Base-by-base conservation (phyloP, 2,113 vertebrate genomes). In the Ceyx melanurus region DNA sequence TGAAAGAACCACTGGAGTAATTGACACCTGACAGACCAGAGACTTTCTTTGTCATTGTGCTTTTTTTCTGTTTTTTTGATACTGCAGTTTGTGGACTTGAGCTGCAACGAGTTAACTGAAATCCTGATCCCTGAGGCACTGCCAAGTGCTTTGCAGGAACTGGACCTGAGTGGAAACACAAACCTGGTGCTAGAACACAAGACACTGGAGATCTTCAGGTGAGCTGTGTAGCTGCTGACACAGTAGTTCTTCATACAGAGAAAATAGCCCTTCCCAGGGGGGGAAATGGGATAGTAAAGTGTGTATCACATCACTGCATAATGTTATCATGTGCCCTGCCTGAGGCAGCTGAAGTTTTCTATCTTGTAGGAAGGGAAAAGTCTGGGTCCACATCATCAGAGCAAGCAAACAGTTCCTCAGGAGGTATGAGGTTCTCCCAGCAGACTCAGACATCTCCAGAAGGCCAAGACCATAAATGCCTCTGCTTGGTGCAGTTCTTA, bases 131-230 rank as follows among this genome's bases (percentile, higher is more conserved):
- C 99, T 4, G 99, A 99, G 56, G 97, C 97, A 29, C 96, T 99
- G 71, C 99, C 99, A 67, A 91, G 98, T 56, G 95, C 98, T 25
- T 97, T 99, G 88, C 99, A 99, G 89, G 99, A 99, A 91, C 93
- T 99, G 91, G 99, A 99, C 97, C 97, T 99, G 94, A 99, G 98
- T 2, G 98, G 99, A 91, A 99, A 99, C 97, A 98, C 97, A 95
- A 98, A 98, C 96, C 97, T 99, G 82, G 98, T 98, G 85, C 97
- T 99, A 84, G 99, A 99, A 93, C 99, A 99, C 92, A 99, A 99
- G 97, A 99, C 98, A 11, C 97, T 99, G 93, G 99, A 99, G 92
- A 97, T 99, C 79, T 99, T 99, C 96, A 99, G 99, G 99, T 99
- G 96, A 97, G 95, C 31, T 37, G 10, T 16, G 57, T 58, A 79